Evolutionary conservation across 2,113 vertebrate species (phyloP), one percentile per base, ranked within the genome.

Genomic region (Trematocara variabile): DNA sequence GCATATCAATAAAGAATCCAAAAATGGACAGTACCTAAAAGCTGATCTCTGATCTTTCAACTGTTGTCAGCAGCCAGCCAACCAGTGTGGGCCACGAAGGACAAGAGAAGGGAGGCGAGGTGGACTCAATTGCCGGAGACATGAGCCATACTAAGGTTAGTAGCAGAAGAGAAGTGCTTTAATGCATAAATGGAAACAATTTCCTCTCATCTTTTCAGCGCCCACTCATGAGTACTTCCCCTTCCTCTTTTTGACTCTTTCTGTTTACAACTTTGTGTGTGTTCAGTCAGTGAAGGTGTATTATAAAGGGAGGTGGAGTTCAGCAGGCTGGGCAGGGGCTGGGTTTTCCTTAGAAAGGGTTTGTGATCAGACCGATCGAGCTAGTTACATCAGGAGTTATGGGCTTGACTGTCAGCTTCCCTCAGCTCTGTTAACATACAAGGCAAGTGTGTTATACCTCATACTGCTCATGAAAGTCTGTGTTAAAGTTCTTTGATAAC

Each of bases 71-170:
- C 94, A 94, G 75, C 90, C 86, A 73, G 79, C 85, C 14, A 3
- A 60, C 77, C 77, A 14, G 65, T 8, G 85, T 84, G 60, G 80
- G 89, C 48, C 82, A 78, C 85, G 10, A 81, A 10, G 90, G 33
- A 75, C 75, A 50, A 28, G 79, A 80, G 58, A 86, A 77, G 84
- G 28, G 82, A 84, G 85, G 60, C 22, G 85, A 92, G 82, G 88
- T 34, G 73, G 92, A 93, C 54, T 70, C 82, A 80, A 80, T 83
- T 53, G 79, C 70, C 11, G 88, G 77, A 70, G 70, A 90, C 85
- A 95, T 95, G 93, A 97, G 90, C 88, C 85, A 91, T 22, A 77
- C 89, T 2, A 93, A 97, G 94, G 98, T 98, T 84, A 96, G 97
- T 97, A 30, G 8, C 50, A 79, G 68, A 80, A 50, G 53, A 79